These are phyloP conservation scores for Galagoides demidoff DNA, from an alignment of 2,797 vertebrate species.

Conservation along the genomic window DNA sequence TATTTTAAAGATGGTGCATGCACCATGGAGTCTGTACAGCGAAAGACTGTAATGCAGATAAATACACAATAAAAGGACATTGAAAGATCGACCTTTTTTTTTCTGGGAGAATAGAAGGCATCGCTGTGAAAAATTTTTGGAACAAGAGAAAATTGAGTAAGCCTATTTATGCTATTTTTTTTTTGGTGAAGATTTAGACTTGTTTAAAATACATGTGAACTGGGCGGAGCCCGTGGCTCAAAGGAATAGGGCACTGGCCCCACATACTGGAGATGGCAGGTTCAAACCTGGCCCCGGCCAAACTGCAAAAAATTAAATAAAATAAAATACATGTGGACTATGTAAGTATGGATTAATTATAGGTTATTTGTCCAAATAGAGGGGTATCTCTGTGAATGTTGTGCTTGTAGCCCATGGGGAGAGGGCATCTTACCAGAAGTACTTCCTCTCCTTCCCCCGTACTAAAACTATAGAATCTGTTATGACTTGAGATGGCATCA, in stretches of 20 bases:
- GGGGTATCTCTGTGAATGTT: background rate
- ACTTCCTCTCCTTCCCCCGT: no score
- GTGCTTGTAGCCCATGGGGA: background rate
- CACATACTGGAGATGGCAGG: no score
- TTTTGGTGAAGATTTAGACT: slow-evolving; percentile 66
- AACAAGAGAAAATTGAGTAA: slow-evolving; percentile 66
- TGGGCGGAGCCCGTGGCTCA: no score
- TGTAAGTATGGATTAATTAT: background rate
- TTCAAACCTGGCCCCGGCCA: no score
- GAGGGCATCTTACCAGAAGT: background rate
- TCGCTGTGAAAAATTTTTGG: slow-evolving; percentile 78
- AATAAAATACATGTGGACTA: slow-evolving; percentile 21
- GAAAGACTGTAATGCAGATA: background rate
- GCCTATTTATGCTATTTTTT: slow-evolving; percentile 71
- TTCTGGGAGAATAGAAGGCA: background rate
- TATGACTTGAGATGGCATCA: background rate
- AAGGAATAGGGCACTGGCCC: no score
- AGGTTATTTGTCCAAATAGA: background rate
- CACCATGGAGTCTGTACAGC: background rate
- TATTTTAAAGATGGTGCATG: slow-evolving; percentile 32
- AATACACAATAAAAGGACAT: slow-evolving; percentile 64
- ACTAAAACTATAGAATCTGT: background rate
- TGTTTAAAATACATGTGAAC: slow-evolving; percentile 18
- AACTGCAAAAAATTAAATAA: no score
- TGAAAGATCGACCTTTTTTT: slow-evolving; percentile 56